Percentiles rank a stretch among this genome's conserved stretches.
These are phyloP conservation scores for Diceros bicornis DNA, from an alignment of 2,797 vertebrate species.

Conservation along the genomic window DNA sequence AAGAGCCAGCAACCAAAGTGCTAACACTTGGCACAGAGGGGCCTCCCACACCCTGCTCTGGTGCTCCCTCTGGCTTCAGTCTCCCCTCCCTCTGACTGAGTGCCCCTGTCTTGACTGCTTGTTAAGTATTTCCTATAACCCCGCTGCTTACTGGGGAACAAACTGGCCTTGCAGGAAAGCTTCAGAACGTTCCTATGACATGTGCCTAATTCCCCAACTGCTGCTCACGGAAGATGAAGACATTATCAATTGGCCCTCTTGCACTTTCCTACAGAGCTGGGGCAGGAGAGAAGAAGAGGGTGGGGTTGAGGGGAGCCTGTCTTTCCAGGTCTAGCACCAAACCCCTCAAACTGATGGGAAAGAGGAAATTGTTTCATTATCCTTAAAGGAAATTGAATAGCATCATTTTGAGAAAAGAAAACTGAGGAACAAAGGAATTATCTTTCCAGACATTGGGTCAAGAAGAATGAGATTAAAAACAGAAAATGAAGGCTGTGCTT, in stretches of 20 bases:
- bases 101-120: not conserved
- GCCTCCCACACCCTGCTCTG: not conserved
- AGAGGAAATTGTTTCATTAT: not conserved
- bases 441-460: not conserved
- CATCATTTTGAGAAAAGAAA: slow-evolving; percentile 38
- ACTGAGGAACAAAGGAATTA: not conserved
- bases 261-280: not conserved
- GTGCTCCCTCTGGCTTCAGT: not conserved
- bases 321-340: not conserved
- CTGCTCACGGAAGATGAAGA: not conserved
- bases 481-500: not conserved
- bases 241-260: not conserved
- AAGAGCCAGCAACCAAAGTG: not conserved
- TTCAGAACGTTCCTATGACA: not conserved
- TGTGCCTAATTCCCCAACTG: not conserved
- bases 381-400: not conserved
- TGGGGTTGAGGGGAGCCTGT: too few relatives aligned
- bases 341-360: not conserved
- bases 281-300: not conserved
- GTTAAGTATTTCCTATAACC: not conserved
- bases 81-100: too few relatives aligned
- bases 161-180: not conserved
- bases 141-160: not conserved
- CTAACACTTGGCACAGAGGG: not conserved
- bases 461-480: slow-evolving; percentile 33